Evolutionary conservation across 2,888 invertebrate genomes (phyloP), one percentile per base, ranked within the genome.

Genomic region (Phorcus lineatus): DNA sequence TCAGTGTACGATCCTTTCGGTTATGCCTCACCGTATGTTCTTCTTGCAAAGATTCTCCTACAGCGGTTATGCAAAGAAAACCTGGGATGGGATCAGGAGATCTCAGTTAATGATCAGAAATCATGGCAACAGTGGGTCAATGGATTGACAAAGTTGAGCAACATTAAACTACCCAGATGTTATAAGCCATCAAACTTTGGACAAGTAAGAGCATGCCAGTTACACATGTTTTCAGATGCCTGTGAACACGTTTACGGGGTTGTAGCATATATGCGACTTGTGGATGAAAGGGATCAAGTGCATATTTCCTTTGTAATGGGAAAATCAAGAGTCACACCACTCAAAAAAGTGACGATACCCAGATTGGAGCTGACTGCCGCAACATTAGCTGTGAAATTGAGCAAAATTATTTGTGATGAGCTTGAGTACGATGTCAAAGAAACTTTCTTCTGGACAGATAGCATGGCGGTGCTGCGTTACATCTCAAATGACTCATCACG

Each of bases 371-470:
- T 36, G 7, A 36, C 36, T 7, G 36, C 36, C 7, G 36, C 36
- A 4, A 36, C 36, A 36, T 36, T 36, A 36, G 36, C 36, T 36
- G 36, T 36, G 36, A 36, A 36, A 7, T 36, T 36, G 36, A 36
- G 36, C 36, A 36, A 36, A 36, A 36, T 36, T 2, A 36, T 36
- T 36, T 36, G 36, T 36, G 36, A 36, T 4, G 36, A 36, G 36
- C 36, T 36, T 36, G 36, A 36, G 36, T 36, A 36, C 7, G 36
- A 36, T 36, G 36, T 36, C 4, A 36, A 52, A 22, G 53, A n/a
- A n/a, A n/a, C 28, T 17, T 28, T 24, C 28, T 75, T 75, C 28
- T 75, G 75, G 75, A 52, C 75, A 52, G 54, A 75, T 53, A 75
- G 75, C 54, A 75, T 75, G 54, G 22, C 75, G 17, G 54, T 75